Evolutionary conservation across 1,140 invertebrate genomes (phyloP), one percentile per base, ranked within the genome.

Genomic region (Pygmarrhopalites habei): DNA sequence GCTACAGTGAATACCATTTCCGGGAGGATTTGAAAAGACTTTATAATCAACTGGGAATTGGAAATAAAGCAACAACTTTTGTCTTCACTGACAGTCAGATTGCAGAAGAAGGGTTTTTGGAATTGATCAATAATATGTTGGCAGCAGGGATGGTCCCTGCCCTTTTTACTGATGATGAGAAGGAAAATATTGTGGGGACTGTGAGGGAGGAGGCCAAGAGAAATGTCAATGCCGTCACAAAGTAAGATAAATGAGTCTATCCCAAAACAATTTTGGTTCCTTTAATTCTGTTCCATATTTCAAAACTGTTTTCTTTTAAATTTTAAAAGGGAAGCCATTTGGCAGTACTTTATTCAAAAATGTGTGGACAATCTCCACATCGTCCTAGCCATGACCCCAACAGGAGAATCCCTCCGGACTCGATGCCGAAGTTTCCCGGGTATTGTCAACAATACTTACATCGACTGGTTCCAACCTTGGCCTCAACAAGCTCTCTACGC

Each of bases 391-490:
- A 93, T 95, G 88, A 91, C 87, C 51, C 89, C 92, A 0, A 81
- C 88, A 28, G 87, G 88, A 0, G 88, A 92, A 68, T 79, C 84
- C 7, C 78, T 95, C 39, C 82, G 89, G 28, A 87, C 84, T 68
- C 81, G 89, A 23, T 89, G 92, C 69, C 79, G 91, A 52, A 92
- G 86, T 77, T 95, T 95, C 75, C 92, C 92, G 0, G 91, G 91
- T 0, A 78, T 97, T 1, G 87, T 95, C 21, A 94, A 92, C 72
- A 93, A 90, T 72, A 92, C 89, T 2, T 92, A 88, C 14, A 92
- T 96, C 55, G 89, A 97, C 76, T 96, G 92, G 91, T 86, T 94
- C 65, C 87, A 90, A 72, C 83, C 89, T 0, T 96, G 93, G 92
- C 91, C 92, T 1, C 82, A 85, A 62, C 89, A 95, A 76, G 91